Evolutionary conservation across 2,797 vertebrate genomes (phyloP), one percentile per base, ranked within the genome.

Genomic region (Perodicticus potto): DNA sequence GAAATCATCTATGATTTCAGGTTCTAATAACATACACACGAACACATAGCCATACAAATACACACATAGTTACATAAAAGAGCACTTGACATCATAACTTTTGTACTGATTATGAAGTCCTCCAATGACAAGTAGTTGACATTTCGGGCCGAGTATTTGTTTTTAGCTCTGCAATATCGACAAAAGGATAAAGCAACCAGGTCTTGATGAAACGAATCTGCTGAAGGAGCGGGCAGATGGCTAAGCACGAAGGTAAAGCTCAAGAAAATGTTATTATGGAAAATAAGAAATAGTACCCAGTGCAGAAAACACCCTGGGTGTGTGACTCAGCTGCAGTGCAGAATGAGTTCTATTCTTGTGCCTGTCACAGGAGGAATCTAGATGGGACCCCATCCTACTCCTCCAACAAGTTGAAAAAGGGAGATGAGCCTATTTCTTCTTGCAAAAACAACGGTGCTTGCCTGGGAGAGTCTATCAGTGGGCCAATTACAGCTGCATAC

Each of bases 171-270:
- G 67, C 67, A 53, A 49, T 82, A 43, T 96, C 94, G 93, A 97
- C 98, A 96, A 74, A 84, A 16, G 80, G 96, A 93, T 92, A 96
- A 97, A 97, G 87, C 95, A 97, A 96, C 74, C 83, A 72, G 74
- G 85, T 97, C 94, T 98, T 92, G 96, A 97, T 78, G 88, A 94
- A 94, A 97, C 89, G 95, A 97, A 93, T 97, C 88, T 97, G 84
- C 96, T 97, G 94, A 97, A 96, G 96, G 94, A 96, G 96, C 90
- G 83, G 97, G 95, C 96, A 98, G 97, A 98, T 97, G 96, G 97
- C 84, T 89, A 97, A 97, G 93, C 95, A 95, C 90, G 97, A 97
- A 97, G 94, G 97, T 72, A 96, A 98, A 95, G 82, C 72, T 95
- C 96, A 25, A 78, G 73, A 63, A 86, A 69, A 89, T 53, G 63